These are phyloP conservation scores for Gambelia wislizenii DNA, from an alignment of 2,797 vertebrate genomes.

Conservation along the genomic window DNA sequence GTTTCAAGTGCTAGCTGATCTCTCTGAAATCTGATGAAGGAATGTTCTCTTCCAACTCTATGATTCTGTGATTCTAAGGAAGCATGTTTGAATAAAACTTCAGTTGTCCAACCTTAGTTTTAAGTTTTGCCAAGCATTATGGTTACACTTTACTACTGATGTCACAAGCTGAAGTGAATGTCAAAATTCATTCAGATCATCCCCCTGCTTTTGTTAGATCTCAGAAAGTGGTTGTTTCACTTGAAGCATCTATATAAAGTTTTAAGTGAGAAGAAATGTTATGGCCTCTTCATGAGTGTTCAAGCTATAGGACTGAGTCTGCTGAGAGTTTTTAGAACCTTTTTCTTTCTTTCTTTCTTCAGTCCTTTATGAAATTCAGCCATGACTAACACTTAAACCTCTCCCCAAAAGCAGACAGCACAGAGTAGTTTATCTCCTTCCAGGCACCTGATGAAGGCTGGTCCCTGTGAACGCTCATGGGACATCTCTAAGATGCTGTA, in stretches of 20 bases:
- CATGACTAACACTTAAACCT: neutral
- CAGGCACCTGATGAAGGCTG: neutral
- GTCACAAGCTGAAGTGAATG: neutral
- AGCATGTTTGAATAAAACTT: neutral
- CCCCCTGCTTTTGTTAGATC: neutral
- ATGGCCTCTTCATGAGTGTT: neutral
- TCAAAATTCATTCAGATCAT: neutral
- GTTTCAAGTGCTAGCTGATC: neutral
- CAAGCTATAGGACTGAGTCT: neutral
- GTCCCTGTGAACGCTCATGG: neutral
- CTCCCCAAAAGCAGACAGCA: neutral
- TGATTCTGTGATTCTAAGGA: no score
- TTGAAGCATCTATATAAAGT: fast-evolving
- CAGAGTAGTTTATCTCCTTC: neutral
- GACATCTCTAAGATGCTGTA: neutral
- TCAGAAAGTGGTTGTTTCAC: fast-evolving
- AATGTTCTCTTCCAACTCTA: no score
- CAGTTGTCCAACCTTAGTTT: neutral
- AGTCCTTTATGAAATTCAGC: neutral
- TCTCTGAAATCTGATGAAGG: neutral
- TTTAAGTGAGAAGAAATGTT: constrained; percentile 29
- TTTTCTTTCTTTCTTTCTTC: neutral
- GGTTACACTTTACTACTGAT: constrained; percentile 8
- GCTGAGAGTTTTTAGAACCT: constrained; percentile 12
- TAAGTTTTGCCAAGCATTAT: neutral